Percentiles rank a stretch among this genome's conserved stretches.
These are phyloP conservation scores for Cyclura pinguis DNA, from an alignment of 2,797 vertebrate species.

Conservation along the genomic window DNA sequence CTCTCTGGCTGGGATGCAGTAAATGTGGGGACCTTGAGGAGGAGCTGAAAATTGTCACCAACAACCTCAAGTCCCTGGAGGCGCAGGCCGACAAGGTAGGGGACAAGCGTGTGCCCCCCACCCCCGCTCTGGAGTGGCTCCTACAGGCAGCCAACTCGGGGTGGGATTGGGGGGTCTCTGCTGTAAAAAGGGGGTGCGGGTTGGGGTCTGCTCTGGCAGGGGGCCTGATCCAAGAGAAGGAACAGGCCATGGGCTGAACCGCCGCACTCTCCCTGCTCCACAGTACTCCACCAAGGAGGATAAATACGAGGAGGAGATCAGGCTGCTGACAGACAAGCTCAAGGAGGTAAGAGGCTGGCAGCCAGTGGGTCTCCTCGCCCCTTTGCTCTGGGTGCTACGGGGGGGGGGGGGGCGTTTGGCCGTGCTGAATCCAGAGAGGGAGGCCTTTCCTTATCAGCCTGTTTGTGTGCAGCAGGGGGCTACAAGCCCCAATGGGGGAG, in stretches of 20 bases:
- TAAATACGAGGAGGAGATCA: slow-evolving; percentile 97
- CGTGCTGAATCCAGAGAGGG: too few species aligned
- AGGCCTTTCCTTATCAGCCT: too few species aligned
- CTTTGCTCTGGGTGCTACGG: not conserved
- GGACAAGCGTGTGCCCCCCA: not conserved
- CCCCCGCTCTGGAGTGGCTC: too few species aligned
- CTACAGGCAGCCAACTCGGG: too few species aligned
- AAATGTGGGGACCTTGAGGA: slow-evolving; percentile 99
- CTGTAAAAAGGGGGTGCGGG: not conserved
- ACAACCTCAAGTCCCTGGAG: slow-evolving; percentile 99
- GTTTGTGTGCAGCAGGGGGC: not conserved
- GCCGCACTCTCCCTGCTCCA: slow-evolving; percentile 58
- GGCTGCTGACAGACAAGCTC: slow-evolving; percentile 89
- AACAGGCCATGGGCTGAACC: too few species aligned
- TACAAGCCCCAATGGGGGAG: too few species aligned
- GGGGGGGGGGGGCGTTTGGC: not conserved
- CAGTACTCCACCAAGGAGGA: slow-evolving; percentile 92
- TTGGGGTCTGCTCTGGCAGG: too few species aligned
- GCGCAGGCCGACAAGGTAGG: slow-evolving; percentile 95
- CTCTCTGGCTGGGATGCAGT: slow-evolving; percentile 81
- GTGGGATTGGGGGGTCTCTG: too few species aligned
- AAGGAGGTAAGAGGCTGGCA: slow-evolving; percentile 97
- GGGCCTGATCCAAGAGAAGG: too few species aligned
- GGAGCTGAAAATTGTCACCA: slow-evolving; percentile 99
- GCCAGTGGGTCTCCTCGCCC: slow-evolving; percentile 87